These are phyloP conservation scores for Suillia variegata DNA, from an alignment of 2,888 invertebrate species.

Conservation along the genomic window DNA sequence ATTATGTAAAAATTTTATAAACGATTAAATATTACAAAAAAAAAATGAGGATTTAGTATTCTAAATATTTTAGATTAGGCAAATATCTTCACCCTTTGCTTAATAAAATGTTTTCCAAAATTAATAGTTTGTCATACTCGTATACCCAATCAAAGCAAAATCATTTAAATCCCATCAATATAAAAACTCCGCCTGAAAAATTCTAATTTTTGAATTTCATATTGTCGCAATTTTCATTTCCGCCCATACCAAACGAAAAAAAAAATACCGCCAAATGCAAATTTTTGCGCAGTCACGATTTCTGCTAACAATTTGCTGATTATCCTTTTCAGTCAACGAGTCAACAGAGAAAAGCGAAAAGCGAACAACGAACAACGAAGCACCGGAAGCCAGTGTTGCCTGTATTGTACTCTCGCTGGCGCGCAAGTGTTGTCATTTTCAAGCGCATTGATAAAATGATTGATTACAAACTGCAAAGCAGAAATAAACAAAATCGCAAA, in stretches of 20 bases:
- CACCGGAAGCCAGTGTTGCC: not conserved
- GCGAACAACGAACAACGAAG: not conserved
- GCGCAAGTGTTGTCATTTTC: slow-evolving; percentile 43
- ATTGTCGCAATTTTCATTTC: slow-evolving; percentile 1
- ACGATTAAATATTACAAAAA: too few species aligned
- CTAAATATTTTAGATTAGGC: too few species aligned
- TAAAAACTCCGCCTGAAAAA: too few species aligned
- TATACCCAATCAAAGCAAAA: too few species aligned
- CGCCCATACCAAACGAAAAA: not conserved
- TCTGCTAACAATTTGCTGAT: slow-evolving; percentile 50
- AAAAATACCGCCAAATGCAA: slow-evolving; percentile 39
- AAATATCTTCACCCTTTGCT: too few species aligned
- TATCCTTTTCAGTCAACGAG: slow-evolving; percentile 21
- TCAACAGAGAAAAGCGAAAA: not conserved
- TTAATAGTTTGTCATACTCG: too few species aligned
- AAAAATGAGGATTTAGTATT: too few species aligned
- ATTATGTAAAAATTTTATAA: too few species aligned
- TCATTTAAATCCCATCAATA: too few species aligned
- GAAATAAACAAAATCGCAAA: not conserved
- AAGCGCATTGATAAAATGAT: slow-evolving; percentile 55
- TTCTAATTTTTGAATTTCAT: too few species aligned
- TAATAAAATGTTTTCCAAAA: too few species aligned
- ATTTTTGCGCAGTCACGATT: slow-evolving; percentile 51
- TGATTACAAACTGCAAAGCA: slow-evolving; percentile 38
- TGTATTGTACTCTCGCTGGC: not conserved